These are phyloP conservation scores for Hyppa rectilinea DNA, from an alignment of 2,888 invertebrate species.

Conservation along the genomic window DNA sequence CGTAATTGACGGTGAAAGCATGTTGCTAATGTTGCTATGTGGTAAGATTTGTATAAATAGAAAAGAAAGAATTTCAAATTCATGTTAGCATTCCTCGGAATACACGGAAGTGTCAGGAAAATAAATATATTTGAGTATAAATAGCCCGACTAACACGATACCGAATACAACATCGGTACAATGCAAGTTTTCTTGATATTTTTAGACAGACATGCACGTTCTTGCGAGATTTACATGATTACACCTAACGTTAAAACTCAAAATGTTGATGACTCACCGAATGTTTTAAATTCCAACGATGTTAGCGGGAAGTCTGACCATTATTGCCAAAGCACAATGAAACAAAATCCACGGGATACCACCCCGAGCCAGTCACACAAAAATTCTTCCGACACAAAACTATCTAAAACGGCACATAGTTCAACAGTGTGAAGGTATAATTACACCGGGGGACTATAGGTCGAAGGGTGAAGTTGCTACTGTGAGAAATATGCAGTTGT, in stretches of 20 bases:
- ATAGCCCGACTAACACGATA: constrained; percentile 72
- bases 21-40: constrained; percentile 34
- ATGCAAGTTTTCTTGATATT: constrained; percentile 68
- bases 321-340: constrained; percentile 83
- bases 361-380: constrained; percentile 83
- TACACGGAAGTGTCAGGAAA: constrained; percentile 69
- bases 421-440: constrained; percentile 70
- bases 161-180: constrained; percentile 60
- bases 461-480: constrained; percentile 74
- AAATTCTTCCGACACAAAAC: constrained; percentile 80
- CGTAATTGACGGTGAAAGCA: constrained; percentile 21
- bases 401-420: constrained; percentile 80
- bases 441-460: constrained; percentile 74
- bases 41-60: constrained; percentile 33
- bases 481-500: constrained; percentile 83
- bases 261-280: constrained; percentile 88
- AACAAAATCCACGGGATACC: constrained; percentile 85
- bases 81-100: constrained; percentile 66
- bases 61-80: constrained; percentile 56
- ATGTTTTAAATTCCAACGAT: constrained; percentile 89
- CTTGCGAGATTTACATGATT: constrained; percentile 48
- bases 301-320: constrained; percentile 87
- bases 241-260: constrained; percentile 71
- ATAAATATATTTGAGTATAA: constrained; percentile 71
- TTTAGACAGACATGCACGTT: constrained; percentile 68